A percentile compares a stretch with the other conserved stretches of the same genome.
Conservation (phyloP, 2,888 invertebrate species). For the Parapristionchus giblindavisi region DNA sequence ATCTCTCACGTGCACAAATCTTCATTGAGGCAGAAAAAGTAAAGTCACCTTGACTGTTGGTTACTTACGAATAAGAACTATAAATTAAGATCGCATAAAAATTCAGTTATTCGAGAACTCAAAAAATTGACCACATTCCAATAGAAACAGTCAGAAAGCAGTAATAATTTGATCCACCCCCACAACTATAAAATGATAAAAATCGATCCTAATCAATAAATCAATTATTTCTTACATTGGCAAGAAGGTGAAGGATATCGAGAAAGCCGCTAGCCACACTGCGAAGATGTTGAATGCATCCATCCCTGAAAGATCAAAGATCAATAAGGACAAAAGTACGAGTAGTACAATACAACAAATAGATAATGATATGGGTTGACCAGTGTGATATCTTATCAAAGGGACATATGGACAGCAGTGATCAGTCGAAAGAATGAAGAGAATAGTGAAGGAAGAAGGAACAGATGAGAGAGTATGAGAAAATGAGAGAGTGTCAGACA, state of each 20-base stretch:
- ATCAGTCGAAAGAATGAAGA: neutral
- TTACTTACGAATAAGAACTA: neutral
- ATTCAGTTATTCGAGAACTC: neutral
- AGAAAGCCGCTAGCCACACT: constrained; percentile 62
- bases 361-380: neutral
- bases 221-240: constrained; percentile 58
- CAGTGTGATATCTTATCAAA: neutral
- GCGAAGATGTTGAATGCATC: constrained; percentile 56
- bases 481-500: neutral
- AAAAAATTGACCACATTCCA: neutral
- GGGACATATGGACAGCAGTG: neutral
- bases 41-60: neutral
- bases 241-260: constrained; percentile 65
- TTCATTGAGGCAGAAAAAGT: no score
- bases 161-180: no score
- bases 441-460: neutral
- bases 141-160: no score
- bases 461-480: neutral
- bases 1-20: constrained; percentile 10
- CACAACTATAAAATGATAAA: no score
- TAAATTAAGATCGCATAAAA: neutral
- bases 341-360: neutral
- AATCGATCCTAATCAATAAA: neutral
- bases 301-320: constrained; percentile 40
- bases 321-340: neutral